Evolutionary conservation across 2,888 invertebrate genomes (phyloP).

Genomic region (Eudasyphora cyanicolor): DNA sequence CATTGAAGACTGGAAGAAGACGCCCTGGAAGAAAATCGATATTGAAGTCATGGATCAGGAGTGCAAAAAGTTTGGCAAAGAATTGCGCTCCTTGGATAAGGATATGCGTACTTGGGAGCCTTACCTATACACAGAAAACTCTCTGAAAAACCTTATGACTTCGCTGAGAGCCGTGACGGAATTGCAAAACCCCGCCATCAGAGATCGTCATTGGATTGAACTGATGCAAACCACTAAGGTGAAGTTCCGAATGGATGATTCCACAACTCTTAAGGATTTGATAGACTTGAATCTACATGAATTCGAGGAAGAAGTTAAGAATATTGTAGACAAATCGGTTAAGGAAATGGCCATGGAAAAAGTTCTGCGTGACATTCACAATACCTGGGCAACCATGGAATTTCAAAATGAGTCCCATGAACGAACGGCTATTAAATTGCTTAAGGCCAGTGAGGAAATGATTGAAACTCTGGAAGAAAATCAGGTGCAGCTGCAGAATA

Average conservation of each 20-base stretch:
- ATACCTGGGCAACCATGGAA: conserved; percentile 90
- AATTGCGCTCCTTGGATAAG: conserved; percentile 89
- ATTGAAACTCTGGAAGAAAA: conserved; percentile 97
- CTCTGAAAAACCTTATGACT: conserved; percentile 95
- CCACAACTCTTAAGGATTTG: conserved; percentile 93
- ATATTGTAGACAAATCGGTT: conserved; percentile 96
- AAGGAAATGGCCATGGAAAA: conserved; percentile 99
- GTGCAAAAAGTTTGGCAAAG: conserved; percentile 94
- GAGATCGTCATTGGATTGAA: conserved; percentile 96
- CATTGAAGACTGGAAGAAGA: conserved; percentile 95
- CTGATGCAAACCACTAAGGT: conserved; percentile 96
- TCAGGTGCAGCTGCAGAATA: conserved; percentile 95
- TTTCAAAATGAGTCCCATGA: conserved; percentile 90
- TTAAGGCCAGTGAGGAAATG: conserved; percentile 91
- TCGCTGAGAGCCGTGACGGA: conserved; percentile 95
- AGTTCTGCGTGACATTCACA: conserved; percentile 90
- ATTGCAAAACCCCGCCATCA: conserved; percentile 95
- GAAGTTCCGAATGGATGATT: conserved; percentile 76
- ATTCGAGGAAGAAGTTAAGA: conserved; percentile 96
- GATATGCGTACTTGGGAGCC: conserved; percentile 90
- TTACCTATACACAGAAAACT: conserved; percentile 88
- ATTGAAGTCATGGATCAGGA: conserved; percentile 97
- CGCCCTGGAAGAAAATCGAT: conserved; percentile 95
- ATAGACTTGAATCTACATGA: conserved; percentile 93
- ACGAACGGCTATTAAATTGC: conserved; percentile 88